Base-by-base conservation (phyloP, 2,888 invertebrate species). In the Metacarcinus magister region DNA sequence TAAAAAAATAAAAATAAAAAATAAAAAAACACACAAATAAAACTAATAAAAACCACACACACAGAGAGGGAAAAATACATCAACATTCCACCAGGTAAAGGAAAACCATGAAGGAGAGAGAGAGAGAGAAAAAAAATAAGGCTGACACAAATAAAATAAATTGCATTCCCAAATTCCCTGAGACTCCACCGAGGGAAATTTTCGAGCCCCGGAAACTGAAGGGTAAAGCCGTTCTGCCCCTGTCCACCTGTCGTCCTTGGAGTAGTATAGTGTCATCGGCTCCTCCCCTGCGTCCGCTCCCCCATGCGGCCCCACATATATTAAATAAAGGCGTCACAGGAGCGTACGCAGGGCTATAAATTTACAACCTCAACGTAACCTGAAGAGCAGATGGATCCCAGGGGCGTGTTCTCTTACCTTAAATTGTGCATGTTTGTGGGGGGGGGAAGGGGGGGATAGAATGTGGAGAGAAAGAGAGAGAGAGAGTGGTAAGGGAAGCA, bases 81-180 rank as follows among this genome's bases (percentile, higher is more conserved):
- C 54, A 54, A 54, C 54, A 54, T 54, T 54, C 54, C 16, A 19
- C 54, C 0, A 19, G 54, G 54, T 16, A 54, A 54, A 13, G 54
- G 54, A 54, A 54, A 54, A 54, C 2, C 16, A 54, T 54, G 13
- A 54, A 10, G 46, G 54, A 67, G 23, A 67, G 2, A n/a, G 2
- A 67, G 23, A 8, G 0, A 67, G 23, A 67, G 23, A 67, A 67
- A n/a, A 67, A 16, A 67, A n/a, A 0, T 4, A 67, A 67, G 0
- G 54, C 54, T 54, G 67, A 67, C 67, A n/a, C 67, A n/a, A 67
- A 67, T 67, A 67, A 67, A 67, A n/a, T n/a, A 67, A 67, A 67
- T 67, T 67, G 67, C 67, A 67, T 67, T 7, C 67, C 2, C 67
- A n/a, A 67, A 67, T 67, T 67, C 39, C 39, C 67, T 67, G 4